Evolutionary conservation across 2,888 invertebrate genomes (phyloP).

Genomic region (Trissolcus japonicus): DNA sequence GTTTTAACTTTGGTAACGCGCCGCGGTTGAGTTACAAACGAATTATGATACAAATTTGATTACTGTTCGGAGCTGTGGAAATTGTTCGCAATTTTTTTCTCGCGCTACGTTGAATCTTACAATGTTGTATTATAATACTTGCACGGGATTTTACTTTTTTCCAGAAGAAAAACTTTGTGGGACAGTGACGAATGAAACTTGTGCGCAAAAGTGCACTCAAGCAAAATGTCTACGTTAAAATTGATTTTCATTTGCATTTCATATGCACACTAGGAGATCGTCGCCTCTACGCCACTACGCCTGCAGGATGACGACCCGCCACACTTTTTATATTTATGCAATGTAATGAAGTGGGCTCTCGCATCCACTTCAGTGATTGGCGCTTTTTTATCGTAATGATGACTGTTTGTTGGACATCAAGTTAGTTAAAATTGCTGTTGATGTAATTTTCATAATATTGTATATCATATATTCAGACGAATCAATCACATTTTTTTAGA

Average conservation of each 20-base stretch:
- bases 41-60: constrained; percentile 9
- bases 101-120: background rate
- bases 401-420: background rate
- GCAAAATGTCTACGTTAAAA: constrained; percentile 40
- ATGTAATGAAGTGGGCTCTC: constrained; percentile 44
- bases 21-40: constrained; percentile 46
- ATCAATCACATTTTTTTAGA: background rate
- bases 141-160: background rate
- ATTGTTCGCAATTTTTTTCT: background rate
- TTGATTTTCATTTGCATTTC: constrained; percentile 46
- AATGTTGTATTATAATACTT: background rate
- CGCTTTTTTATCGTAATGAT: constrained; percentile 22
- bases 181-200: background rate
- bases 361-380: constrained; percentile 36
- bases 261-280: constrained; percentile 14
- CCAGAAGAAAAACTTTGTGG: background rate
- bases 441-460: background rate
- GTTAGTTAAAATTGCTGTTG: too few species aligned
- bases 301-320: constrained; percentile 40
- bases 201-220: constrained; percentile 18
- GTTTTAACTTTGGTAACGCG: constrained; percentile 68
- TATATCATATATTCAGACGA: background rate
- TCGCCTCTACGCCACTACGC: constrained; percentile 32
- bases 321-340: constrained; percentile 39
- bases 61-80: background rate